Base-by-base conservation (phyloP, 2,113 vertebrate species). In the Notarius lentiginosus region DNA sequence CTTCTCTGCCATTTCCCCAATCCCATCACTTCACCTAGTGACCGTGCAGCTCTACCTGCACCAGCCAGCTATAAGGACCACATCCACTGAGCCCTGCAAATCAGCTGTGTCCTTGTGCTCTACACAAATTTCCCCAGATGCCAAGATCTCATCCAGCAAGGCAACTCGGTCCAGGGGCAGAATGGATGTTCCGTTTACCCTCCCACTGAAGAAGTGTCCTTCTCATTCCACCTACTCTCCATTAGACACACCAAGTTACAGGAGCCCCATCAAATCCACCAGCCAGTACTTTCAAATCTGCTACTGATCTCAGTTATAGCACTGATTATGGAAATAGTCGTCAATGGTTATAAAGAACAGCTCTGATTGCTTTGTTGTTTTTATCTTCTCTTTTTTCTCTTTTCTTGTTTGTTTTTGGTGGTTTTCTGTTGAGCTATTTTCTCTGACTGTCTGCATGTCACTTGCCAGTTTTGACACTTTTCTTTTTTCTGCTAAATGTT, bases 271-370 rank as follows among this genome's bases (percentile, higher is more conserved):
- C 89, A 95, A 95, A 92, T 96, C 95, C 88, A 94, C 94, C 84
- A 95, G 95, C 94, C 93, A 94, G 88, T 95, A 95, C 88, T 97
- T 97, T 91, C 96, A 95, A 89, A 94, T 95, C 65, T 95, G 94
- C 89, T 95, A 95, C 87, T 94, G n/a, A 93, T 72, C 73, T 80
- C 30, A 22, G 18, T 49, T 63, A n/a, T 76, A 82, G 84, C 77
- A 86, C 20, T 66, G 8, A 76, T 68, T 60, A 20, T 83, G 60
- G 34, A 53, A 60, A 17, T 83, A 85, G 53, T 79, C 41, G 20
- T 68, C 63, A 68, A 20, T 60, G 10, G 34, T 79, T 87, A 68
- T 61, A 12, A 49, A 68, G 17, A 81, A 83, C 51, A 58, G 61
- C 22, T 83, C 4, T n/a, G 58, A 55, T 7, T 61, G 79, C 12